These are phyloP conservation scores for Hyalella azteca DNA, from an alignment of 2,888 invertebrate genomes.

Conservation along the genomic window DNA sequence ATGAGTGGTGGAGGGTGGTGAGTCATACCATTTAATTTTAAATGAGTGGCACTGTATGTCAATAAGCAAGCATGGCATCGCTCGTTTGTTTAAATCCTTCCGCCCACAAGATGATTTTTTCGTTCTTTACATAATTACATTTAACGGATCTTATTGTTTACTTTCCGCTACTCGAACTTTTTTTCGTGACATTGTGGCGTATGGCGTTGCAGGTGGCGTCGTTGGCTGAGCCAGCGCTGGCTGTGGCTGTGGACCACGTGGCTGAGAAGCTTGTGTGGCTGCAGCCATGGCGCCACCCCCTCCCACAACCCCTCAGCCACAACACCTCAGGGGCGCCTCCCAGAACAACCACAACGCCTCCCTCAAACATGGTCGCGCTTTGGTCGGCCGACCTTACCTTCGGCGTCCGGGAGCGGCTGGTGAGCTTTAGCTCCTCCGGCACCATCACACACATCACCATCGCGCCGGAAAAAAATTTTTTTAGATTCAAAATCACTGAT, in stretches of 20 bases:
- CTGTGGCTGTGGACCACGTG: not conserved
- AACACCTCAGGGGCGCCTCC: not conserved
- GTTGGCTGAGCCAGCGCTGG: not conserved
- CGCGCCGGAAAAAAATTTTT: not conserved
- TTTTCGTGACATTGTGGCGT: no score
- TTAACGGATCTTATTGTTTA: no score
- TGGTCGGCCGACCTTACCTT: not conserved
- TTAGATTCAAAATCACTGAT: no score
- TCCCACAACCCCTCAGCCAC: not conserved
- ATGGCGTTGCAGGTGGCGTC: not conserved
- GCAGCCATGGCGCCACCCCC: not conserved
- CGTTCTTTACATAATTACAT: no score
- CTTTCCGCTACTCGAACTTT: no score
- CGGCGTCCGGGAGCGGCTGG: not conserved
- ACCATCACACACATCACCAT: not conserved
- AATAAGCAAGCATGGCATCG: no score
- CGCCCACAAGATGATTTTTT: no score
- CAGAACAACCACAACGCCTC: not conserved
- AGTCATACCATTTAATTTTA: no score
- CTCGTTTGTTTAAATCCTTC: no score
- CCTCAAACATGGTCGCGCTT: not conserved
- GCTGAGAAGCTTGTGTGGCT: conserved; percentile 21
- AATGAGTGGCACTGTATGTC: no score
- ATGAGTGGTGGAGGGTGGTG: no score
- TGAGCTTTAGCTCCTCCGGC: not conserved